Base-by-base conservation (phyloP, 2,888 invertebrate genomes). In the Drosophila atripex region DNA sequence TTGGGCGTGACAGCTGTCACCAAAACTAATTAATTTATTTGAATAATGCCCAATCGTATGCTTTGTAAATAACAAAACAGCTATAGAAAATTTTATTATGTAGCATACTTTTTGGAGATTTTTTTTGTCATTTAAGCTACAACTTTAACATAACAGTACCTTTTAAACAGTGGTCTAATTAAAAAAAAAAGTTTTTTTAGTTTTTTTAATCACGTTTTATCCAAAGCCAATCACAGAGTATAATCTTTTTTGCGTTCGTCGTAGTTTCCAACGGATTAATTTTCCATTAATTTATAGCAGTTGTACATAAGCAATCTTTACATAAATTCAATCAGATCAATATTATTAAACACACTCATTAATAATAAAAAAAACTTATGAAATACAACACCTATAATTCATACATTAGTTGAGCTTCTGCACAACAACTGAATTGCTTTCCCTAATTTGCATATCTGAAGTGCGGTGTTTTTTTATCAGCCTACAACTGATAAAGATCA, bases 401-500 rank as follows among this genome's bases (percentile, higher is more conserved):
- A 5, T 5, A 32, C 32, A 4, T 32, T 28, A 28, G 0, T 28
- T 9, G 1, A 28, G 0, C 8, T 32, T 12, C 12, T 32, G 4
- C 4, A 8, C 4, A 7, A 6, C 2, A 38, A 14, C 7, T 0
- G 7, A 8, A 38, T 14, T 14, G 4, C 43, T 18, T 14, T 47
- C 16, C 5, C 4, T 11, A 6, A 12, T 21, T 21, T 41, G 41
- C 18, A 12, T 12, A 5, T 43, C 5, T 21, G 5, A 5, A 2
- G 1, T 18, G 6, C 21, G 16, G 1, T 47, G 8, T 12, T 21
- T 55, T 32, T 52, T 60, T 1, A 52, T 8, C 7, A 65, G 1
- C n/a, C 25, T 47, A 5, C 18, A 8, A 3, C 5, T 12, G 0
- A 71, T 18, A 0, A 73, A 1, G 0, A 71, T 2, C 4, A 79